Evolutionary conservation across 2,797 vertebrate species (phyloP).

Genomic region (Perodicticus potto): DNA sequence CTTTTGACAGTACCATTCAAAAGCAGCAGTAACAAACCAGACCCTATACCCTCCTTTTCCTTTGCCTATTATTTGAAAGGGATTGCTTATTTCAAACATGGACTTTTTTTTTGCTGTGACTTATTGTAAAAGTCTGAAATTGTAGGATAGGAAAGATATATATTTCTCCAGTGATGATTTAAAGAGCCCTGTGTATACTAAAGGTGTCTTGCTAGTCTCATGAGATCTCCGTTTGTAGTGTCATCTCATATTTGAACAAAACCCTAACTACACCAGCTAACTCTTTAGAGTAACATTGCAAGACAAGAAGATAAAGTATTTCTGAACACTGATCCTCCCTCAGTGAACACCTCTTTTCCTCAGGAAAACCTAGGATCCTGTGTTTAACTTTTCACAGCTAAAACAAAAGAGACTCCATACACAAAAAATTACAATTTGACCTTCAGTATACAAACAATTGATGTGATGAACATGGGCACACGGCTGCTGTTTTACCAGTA

Average conservation of each 20-base stretch:
- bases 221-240: not conserved
- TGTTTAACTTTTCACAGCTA: not conserved
- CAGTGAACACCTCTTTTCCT: not conserved
- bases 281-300: not conserved
- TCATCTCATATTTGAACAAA: constrained; percentile 11
- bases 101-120: not conserved
- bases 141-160: not conserved
- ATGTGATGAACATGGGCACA: not conserved
- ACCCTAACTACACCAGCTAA: not conserved
- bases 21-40: constrained; percentile 5
- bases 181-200: not conserved
- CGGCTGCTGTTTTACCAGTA: not conserved
- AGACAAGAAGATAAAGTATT: not conserved
- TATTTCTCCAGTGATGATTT: not conserved
- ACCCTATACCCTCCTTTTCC: not conserved
- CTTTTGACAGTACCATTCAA: not conserved
- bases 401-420: not conserved
- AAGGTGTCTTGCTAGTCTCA: not conserved
- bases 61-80: not conserved
- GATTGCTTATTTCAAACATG: not conserved
- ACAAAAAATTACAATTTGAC: not conserved
- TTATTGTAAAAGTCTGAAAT: not conserved
- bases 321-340: not conserved
- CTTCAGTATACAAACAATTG: not conserved
- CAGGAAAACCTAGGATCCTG: not conserved